Evolutionary conservation across 37 sponge, comb jelly and placozoan species (phyloP), one percentile per base, ranked within the genome.

Genomic region (Beroe ovata): DNA sequence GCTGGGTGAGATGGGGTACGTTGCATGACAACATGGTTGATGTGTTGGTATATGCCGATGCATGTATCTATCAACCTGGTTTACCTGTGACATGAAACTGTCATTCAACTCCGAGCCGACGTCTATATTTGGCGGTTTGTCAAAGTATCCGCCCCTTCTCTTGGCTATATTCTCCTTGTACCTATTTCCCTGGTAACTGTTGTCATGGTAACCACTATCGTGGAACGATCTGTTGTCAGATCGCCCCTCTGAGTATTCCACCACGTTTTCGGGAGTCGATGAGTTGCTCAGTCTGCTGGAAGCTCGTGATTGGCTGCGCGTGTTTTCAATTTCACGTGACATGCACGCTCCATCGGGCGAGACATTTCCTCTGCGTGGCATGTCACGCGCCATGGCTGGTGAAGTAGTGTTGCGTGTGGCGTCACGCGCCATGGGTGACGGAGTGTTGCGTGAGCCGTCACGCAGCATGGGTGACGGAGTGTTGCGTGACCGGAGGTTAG

Each of bases 171-270:
- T 47, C 11, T 47, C 54, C 54, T 47, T 47, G 54, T 16, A 47
- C 54, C 11, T 47, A 11, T 47, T 47, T 6, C 54, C 54, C 54
- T 47, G 54, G 54, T 47, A 47, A 11, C 54, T 47, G 54, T 47
- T 47, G 69, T 66, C 69, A 66, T 66, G 69, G 69, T 66, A 66
- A 26, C 69, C 69, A 37, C 69, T 66, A 16, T 66, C 36, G 34
- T 30, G 69, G 25, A 18, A 66, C n/a, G n/a, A n/a, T 2, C 32
- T 26, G 36, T 66, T 66, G 69, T 66, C 69, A 66, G 19, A 16
- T 4, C 30, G 14, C 4, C 63, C 21, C 54, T 11, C 11, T 11
- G 11, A 16, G 11, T 47, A 47, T 6, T 47, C 11, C 54, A 6
- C 54, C 54, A 47, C 11, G 54, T 47, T 47, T 11, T 47, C 54